These are phyloP conservation scores for Luidia sarsii DNA, from an alignment of 53 echinoderm and acorn worm species.

Conservation along the genomic window DNA sequence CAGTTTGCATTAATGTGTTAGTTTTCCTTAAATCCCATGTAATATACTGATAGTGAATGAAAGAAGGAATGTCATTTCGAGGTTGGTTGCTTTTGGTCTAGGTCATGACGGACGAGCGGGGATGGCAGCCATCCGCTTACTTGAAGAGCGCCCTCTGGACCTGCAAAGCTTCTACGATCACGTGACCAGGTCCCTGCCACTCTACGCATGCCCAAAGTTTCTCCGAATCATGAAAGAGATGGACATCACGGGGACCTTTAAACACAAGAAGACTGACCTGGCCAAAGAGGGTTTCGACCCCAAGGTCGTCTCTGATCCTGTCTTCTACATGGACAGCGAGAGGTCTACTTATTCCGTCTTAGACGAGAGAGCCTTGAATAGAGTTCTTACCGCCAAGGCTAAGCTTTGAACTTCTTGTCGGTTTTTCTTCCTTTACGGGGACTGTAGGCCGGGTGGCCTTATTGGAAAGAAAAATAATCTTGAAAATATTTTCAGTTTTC, in stretches of 20 bases:
- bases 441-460: no score
- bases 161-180: conserved; percentile 48
- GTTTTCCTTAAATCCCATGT: not conserved
- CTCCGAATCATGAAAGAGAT: conserved; percentile 64
- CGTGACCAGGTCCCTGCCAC: conserved; percentile 40
- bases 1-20: not conserved
- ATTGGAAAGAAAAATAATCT: no score
- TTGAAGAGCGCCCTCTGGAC: conserved; percentile 12
- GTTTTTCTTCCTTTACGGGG: no score
- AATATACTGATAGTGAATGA: not conserved
- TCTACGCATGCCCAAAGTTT: conserved; percentile 74
- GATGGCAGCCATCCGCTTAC: conserved; percentile 66
- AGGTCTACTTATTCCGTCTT: conserved; percentile 50
- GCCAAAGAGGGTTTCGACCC: conserved; percentile 63
- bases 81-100: not conserved
- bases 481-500: no score
- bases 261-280: conserved; percentile 67
- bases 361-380: conserved; percentile 23
- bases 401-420: no score
- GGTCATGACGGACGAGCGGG: conserved; percentile 67
- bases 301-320: conserved; percentile 54
- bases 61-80: not conserved
- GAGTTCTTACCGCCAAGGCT: not conserved
- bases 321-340: conserved; percentile 64
- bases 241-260: conserved; percentile 63